phyloP scores from a whole-genome alignment of 2,113 vertebrate species.

The Stigmatopora argus region DNA sequence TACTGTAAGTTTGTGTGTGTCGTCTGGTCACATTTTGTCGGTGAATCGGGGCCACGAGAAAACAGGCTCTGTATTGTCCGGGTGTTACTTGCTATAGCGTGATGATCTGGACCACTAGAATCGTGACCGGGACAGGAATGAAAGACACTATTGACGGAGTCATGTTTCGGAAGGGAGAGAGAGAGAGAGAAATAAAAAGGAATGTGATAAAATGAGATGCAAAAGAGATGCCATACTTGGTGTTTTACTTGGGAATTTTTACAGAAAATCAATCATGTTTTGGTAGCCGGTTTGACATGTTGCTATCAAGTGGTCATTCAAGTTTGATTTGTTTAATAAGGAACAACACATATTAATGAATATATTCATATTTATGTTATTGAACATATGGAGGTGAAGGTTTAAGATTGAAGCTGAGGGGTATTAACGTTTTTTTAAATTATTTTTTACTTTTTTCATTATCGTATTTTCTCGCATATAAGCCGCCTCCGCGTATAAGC shows the following conservation, averaged over 20 bases:
- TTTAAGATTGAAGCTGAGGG: no score
- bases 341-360: no score
- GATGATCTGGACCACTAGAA: slow-evolving; percentile 61
- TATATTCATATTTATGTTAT: no score
- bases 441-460: no score
- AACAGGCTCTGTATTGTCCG: slow-evolving; percentile 64
- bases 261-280: not conserved
- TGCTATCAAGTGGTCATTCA: not conserved
- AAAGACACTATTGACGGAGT: slow-evolving; percentile 62
- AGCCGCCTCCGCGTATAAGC: no score
- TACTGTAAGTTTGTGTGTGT: slow-evolving; percentile 24
- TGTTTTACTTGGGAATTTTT: slow-evolving; percentile 30
- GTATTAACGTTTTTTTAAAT: no score
- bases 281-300: not conserved
- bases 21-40: slow-evolving; percentile 17
- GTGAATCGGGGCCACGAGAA: slow-evolving; percentile 4
- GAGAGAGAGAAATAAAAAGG: slow-evolving; percentile 8
- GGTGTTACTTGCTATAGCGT: slow-evolving; percentile 41
- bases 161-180: slow-evolving; percentile 36
- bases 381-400: no score
- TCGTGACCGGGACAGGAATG: slow-evolving; percentile 54
- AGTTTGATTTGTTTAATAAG: no score
- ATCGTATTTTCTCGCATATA: no score
- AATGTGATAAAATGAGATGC: slow-evolving; percentile 34
- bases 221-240: slow-evolving; percentile 34